Conservation (phyloP, 2,797 vertebrate genomes). For the Poeciliopsis paucimaculata region DNA sequence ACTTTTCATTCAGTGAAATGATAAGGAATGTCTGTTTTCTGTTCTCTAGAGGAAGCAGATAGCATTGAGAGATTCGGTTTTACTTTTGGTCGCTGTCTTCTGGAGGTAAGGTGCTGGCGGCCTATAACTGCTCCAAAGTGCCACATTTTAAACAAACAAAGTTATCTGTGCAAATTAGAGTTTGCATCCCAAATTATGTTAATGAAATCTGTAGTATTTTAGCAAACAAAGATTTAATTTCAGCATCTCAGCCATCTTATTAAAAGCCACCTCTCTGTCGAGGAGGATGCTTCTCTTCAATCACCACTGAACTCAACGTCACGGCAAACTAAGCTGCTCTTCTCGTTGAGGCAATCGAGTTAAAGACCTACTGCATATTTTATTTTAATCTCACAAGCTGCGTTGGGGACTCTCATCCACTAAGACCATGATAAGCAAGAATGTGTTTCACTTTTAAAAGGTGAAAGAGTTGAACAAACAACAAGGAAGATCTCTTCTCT, state of each 20-base stretch:
- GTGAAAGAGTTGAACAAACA: conserved; percentile 47
- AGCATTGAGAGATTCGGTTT: not conserved
- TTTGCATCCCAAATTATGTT: conserved; percentile 6
- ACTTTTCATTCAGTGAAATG: not conserved
- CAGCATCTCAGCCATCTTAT: not conserved
- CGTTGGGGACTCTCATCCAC: conserved; percentile 48
- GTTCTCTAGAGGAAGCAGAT: not conserved
- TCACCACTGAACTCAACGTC: conserved; percentile 22
- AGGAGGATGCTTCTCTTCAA: conserved; percentile 11
- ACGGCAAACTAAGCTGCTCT: conserved; percentile 26
- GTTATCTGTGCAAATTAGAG: not conserved
- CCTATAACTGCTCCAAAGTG: not conserved
- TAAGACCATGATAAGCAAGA: conserved; percentile 56
- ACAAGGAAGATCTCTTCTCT: conserved; percentile 84
- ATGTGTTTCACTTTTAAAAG: conserved; percentile 44
- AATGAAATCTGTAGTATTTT: not conserved
- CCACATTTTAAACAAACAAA: not conserved
- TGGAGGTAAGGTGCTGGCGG: not conserved
- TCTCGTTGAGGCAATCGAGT: conserved; percentile 54
- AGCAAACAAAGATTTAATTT: not conserved
- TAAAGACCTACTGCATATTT: conserved; percentile 48
- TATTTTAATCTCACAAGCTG: conserved; percentile 69
- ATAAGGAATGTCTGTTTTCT: not conserved
- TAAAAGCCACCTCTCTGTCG: conserved; percentile 15
- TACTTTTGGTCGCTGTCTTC: not conserved